These are phyloP conservation scores for Platysteira castanea DNA, from an alignment of 2,113 vertebrate genomes.

Conservation along the genomic window DNA sequence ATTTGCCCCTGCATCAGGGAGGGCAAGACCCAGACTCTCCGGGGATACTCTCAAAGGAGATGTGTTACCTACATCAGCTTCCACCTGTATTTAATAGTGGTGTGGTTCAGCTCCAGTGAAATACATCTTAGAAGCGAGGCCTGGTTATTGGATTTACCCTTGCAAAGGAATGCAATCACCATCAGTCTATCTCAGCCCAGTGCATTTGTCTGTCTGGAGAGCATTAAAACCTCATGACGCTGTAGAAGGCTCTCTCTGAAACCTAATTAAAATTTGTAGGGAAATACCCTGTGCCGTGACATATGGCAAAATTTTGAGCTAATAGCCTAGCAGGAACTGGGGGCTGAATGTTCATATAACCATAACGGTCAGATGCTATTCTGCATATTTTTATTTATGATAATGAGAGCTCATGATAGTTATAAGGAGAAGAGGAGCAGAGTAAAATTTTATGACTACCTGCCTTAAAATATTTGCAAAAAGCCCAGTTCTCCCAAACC, in stretches of 20 bases:
- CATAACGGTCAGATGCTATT: conserved; percentile 49
- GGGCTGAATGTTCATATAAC: conserved; percentile 35
- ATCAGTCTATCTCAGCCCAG: conserved; percentile 11
- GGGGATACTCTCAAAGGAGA: not conserved
- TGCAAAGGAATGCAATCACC: conserved; percentile 11
- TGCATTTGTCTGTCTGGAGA: conserved; percentile 47
- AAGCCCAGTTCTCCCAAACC: conserved; percentile 21
- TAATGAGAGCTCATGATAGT: not conserved
- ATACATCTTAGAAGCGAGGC: not conserved
- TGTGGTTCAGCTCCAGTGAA: not conserved
- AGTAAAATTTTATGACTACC: conserved; percentile 2
- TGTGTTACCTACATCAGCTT: not conserved
- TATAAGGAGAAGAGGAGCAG: not conserved
- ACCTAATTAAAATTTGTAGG: conserved; percentile 59
- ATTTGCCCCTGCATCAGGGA: not conserved
- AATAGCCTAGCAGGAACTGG: conserved; percentile 28
- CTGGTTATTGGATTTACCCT: conserved; percentile 42
- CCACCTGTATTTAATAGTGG: not conserved
- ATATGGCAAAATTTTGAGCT: conserved; percentile 54
- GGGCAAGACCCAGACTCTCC: not conserved
- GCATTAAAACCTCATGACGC: conserved; percentile 44
- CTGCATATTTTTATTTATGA: conserved; percentile 57
- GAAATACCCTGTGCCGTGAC: conserved; percentile 49
- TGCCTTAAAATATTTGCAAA: conserved; percentile 29
- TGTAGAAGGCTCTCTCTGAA: conserved; percentile 36